Base-by-base conservation (phyloP, 2,113 vertebrate species). In the Columba janthina region DNA sequence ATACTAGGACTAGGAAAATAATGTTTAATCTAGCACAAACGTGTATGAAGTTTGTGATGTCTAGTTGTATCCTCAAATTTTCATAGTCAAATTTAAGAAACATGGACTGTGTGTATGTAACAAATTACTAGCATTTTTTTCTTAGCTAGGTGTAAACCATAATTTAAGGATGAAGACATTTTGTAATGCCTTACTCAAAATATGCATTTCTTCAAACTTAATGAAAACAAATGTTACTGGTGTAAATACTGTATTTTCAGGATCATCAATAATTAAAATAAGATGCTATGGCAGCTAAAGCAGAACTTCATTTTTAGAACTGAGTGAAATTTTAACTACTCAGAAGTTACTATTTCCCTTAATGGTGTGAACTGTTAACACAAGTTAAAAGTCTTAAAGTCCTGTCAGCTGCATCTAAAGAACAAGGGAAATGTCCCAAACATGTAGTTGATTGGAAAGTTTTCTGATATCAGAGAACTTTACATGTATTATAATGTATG, bases 61-160 rank as follows among this genome's bases (percentile, higher is more conserved):
- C 14, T 40, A 70, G 40, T 14, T 26, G 6, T 48, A 16, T 4
- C 9, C 4, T 44, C 46, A 46, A 85, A 32, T 40, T 46, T 77
- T 53, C n/a, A 40, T 4, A 25, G 7, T 34, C 12, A 79, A 13
- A 40, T 56, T 79, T 65, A 65, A 66, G 28, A 79, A 74, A 24
- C 0, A 5, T 10, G 5, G 25, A 5, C 6, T 53, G 6, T 24
- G 11, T 25, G 26, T 28, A 25, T 3, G 13, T 42, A 32, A 29
- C 1, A 2, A 80, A 42, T 34, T 48, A 22, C 14, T 36, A 19
- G 6, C 3, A 9, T 36, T 46, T 34, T 48, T 74, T 78, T 75
- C 15, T 44, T 44, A 69, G 3, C 6, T 31, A 14, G 14, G 6
- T 25, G 9, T 21, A 56, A 81, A 40, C 15, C 32, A 17, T 4